These are phyloP conservation scores for Apocheima hispidaria DNA, from an alignment of 2,888 invertebrate genomes.

Conservation along the genomic window DNA sequence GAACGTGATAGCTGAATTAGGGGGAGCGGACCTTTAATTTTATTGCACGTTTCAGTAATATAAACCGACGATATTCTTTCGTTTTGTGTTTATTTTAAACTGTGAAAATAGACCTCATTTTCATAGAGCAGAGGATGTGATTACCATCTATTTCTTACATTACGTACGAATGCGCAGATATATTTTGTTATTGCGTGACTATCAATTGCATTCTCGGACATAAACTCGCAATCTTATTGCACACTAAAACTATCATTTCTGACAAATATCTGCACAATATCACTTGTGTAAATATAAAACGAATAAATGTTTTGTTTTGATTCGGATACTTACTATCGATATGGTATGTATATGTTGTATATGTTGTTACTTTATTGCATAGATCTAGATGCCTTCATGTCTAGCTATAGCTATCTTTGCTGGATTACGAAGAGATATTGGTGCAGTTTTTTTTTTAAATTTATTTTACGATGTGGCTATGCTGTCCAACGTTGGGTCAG, in stretches of 20 bases:
- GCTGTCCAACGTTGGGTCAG: neutral
- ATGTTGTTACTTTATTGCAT: neutral
- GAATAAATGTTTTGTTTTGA: slow-evolving; percentile 10
- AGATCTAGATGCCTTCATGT: neutral
- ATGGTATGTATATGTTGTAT: neutral
- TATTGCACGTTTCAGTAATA: neutral
- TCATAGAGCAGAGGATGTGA: slow-evolving; percentile 5
- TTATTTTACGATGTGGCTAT: neutral
- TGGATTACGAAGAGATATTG: neutral
- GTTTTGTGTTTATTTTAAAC: neutral
- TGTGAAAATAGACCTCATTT: slow-evolving; percentile 2
- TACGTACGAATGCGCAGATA: neutral
- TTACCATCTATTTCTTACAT: slow-evolving; percentile 4
- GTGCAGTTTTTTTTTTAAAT: neutral
- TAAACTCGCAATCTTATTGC: slow-evolving; percentile 30
- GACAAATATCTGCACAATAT: slow-evolving; percentile 11
- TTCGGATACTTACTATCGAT: neutral
- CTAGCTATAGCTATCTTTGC: neutral
- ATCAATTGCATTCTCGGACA: slow-evolving; percentile 14
- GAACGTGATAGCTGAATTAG: too few species aligned
- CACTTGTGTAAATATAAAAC: slow-evolving; percentile 3
- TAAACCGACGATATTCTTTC: neutral
- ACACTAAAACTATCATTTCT: slow-evolving; percentile 15
- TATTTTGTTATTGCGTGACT: slow-evolving; percentile 4
- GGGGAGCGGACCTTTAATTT: too few species aligned